phyloP scores from a whole-genome alignment of 2,888 invertebrate species.

The Phania funesta region DNA sequence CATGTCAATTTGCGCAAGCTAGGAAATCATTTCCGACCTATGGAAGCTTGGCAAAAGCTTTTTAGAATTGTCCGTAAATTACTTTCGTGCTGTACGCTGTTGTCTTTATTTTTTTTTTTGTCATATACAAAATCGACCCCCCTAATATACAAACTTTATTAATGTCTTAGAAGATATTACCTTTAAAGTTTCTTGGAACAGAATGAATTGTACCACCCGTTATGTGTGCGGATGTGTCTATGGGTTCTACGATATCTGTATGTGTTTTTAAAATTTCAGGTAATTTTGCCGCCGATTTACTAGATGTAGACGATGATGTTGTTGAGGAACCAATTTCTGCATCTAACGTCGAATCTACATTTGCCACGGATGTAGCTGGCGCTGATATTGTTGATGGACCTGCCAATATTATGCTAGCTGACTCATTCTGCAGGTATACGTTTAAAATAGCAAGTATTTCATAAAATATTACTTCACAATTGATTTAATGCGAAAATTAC shows the following conservation, averaged over 20 bases:
- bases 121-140: no score
- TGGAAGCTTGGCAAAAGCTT: no score
- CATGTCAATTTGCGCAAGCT: no score
- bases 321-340: slow-evolving; percentile 18
- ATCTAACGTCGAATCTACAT: slow-evolving; percentile 10
- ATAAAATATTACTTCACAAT: neutral
- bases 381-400: neutral
- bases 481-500: slow-evolving; percentile 55
- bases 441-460: neutral
- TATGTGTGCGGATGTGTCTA: slow-evolving; percentile 39
- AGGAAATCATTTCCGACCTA: no score
- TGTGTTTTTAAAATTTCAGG: slow-evolving; percentile 32
- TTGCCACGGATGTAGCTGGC: neutral
- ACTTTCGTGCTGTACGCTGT: no score
- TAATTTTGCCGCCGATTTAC: slow-evolving; percentile 52
- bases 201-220: neutral
- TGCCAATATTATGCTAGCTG: neutral
- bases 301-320: slow-evolving; percentile 37
- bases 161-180: neutral
- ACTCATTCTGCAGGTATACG: slow-evolving; percentile 26
- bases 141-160: no score
- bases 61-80: no score
- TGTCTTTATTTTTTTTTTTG: no score
- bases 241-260: neutral
- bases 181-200: slow-evolving; percentile 28